phyloP scores from a whole-genome alignment of 2,113 vertebrate species.

The Synchiropus splendidus region DNA sequence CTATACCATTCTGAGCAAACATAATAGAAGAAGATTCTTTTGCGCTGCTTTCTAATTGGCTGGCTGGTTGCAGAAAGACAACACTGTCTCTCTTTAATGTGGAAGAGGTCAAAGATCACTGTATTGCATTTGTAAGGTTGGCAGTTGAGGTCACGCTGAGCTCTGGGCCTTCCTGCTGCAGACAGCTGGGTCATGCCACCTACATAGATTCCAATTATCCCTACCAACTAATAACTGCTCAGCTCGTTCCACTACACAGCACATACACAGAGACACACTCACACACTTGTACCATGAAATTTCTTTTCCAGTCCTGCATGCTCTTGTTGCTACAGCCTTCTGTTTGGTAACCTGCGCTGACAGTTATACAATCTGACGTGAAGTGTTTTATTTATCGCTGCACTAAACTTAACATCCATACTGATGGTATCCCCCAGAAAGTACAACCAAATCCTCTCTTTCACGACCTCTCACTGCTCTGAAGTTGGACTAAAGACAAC shows the following conservation, averaged over 20 bases:
- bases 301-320: no score
- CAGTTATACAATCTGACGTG: no score
- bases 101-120: constrained; percentile 56
- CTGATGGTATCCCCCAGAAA: no score
- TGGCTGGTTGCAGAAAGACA: constrained; percentile 61
- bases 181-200: constrained; percentile 67
- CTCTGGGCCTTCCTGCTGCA: constrained; percentile 63
- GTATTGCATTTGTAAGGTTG: constrained; percentile 71
- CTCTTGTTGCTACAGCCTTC: no score
- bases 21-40: constrained; percentile 39
- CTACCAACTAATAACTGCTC: constrained; percentile 61
- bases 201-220: constrained; percentile 66
- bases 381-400: no score
- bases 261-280: constrained; percentile 10
- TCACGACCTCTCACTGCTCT: no score
- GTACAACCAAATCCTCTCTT: no score
- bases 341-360: no score
- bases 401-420: no score
- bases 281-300: background rate
- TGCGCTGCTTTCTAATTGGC: constrained; percentile 48
- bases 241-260: constrained; percentile 26
- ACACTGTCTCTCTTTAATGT: constrained; percentile 65
- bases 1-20: constrained; percentile 27
- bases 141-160: constrained; percentile 48
- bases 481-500: no score